These are phyloP conservation scores for Acipenser ruthenus DNA, from an alignment of 2,797 vertebrate genomes.

Conservation along the genomic window DNA sequence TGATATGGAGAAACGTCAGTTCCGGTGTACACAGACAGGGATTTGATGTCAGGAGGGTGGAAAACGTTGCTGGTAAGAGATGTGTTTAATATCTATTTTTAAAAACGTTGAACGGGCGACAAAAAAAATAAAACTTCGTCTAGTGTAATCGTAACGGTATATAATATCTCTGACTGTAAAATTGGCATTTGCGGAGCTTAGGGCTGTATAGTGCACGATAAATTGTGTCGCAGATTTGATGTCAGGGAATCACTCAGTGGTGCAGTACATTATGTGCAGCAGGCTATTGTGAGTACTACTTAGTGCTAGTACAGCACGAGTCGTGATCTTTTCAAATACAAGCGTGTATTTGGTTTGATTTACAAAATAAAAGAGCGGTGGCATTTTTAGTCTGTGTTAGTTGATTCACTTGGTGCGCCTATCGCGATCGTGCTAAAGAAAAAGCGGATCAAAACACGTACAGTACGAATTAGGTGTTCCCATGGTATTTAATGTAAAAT, in stretches of 20 bases:
- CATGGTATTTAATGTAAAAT: conserved; percentile 4
- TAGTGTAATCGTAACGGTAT: too few relatives aligned
- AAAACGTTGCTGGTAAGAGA: conserved; percentile 66
- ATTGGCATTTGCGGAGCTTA: too few relatives aligned
- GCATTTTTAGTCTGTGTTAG: too few relatives aligned
- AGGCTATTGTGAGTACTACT: neutral
- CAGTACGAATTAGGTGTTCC: neutral
- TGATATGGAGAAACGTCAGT: conserved; percentile 24
- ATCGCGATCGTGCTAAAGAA: too few relatives aligned
- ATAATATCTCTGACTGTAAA: too few relatives aligned
- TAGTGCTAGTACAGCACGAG: too few relatives aligned
- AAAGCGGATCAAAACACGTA: too few relatives aligned
- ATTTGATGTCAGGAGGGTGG: conserved; percentile 67
- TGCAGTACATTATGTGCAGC: conserved; percentile 19
- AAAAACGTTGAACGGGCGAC: conserved; percentile 17
- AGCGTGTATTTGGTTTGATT: too few relatives aligned
- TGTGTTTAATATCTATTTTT: conserved; percentile 39
- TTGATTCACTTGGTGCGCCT: too few relatives aligned
- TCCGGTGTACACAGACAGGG: conserved; percentile 45
- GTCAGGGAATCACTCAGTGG: conserved; percentile 39
- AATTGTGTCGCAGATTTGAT: conserved; percentile 52
- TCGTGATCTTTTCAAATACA: too few relatives aligned
- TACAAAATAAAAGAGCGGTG: too few relatives aligned
- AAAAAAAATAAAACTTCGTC: neutral
- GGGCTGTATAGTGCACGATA: conserved; percentile 16